Conservation (phyloP, 2,888 invertebrate species). For the Lamproptera curius region DNA sequence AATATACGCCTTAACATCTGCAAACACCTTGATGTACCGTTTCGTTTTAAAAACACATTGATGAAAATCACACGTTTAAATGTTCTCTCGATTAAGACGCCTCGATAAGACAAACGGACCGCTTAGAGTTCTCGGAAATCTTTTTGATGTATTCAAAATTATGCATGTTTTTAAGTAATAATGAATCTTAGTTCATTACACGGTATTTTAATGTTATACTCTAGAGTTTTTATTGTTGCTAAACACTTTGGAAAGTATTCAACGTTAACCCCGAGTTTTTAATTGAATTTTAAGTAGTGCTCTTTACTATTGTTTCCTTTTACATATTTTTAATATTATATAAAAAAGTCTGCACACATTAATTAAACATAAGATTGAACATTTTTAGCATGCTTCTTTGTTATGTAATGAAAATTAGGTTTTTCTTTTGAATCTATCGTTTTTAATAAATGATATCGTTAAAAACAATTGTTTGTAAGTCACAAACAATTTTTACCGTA, state of each 20-base stretch:
- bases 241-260: not conserved
- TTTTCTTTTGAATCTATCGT: too few species aligned
- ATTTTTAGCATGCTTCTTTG: too few species aligned
- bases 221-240: not conserved
- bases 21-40: constrained; percentile 17
- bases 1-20: constrained; percentile 7
- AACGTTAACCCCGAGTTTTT: not conserved
- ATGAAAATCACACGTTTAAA: constrained; percentile 18
- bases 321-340: too few species aligned
- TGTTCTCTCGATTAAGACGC: constrained; percentile 13
- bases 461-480: too few species aligned
- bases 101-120: constrained; percentile 10
- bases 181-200: not conserved
- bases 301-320: too few species aligned
- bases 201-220: not conserved
- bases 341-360: too few species aligned
- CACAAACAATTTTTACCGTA: too few species aligned
- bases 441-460: too few species aligned
- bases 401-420: too few species aligned
- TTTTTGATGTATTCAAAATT: not conserved
- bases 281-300: not conserved
- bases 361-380: too few species aligned
- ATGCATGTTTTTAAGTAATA: not conserved
- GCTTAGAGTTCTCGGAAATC: constrained; percentile 13
- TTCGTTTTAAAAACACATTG: constrained; percentile 16